Evolutionary conservation across 2,888 invertebrate species (phyloP).

Genomic region (Augochlorella aurata): DNA sequence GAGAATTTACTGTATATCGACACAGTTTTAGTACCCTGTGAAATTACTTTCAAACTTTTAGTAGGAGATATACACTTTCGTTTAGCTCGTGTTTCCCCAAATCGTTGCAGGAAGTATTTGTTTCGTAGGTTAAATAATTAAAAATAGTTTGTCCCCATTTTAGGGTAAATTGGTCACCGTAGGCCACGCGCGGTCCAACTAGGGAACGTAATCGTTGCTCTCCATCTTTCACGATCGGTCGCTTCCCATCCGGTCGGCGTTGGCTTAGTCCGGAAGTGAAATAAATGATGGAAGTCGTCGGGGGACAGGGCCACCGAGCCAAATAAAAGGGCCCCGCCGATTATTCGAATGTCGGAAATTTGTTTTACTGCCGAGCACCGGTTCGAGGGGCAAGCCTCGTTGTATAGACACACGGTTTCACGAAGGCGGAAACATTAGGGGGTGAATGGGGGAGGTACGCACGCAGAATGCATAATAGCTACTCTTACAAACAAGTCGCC

Average conservation of each 20-base stretch:
- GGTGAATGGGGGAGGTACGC: not conserved
- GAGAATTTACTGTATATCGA: too few species aligned
- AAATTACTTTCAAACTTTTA: too few species aligned
- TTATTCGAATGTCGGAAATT: constrained; percentile 41
- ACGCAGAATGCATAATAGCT: not conserved
- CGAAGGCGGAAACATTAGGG: not conserved
- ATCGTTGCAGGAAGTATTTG: too few species aligned
- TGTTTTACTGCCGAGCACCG: constrained; percentile 12
- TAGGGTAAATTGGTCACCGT: not conserved
- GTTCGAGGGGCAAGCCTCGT: not conserved
- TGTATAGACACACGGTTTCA: not conserved
- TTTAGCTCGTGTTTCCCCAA: too few species aligned
- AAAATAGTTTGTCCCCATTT: too few species aligned
- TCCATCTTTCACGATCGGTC: constrained; percentile 60
- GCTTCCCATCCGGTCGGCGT: constrained; percentile 55
- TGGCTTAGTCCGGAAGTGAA: constrained; percentile 61
- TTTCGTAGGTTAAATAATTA: too few species aligned
- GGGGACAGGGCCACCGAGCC: constrained; percentile 13
- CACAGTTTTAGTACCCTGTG: too few species aligned
- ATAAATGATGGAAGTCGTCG: constrained; percentile 57
- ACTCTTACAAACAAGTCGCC: not conserved
- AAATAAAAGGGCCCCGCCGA: constrained; percentile 38
- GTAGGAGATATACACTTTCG: too few species aligned
- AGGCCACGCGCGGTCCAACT: constrained; percentile 35
- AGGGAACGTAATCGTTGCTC: constrained; percentile 46